Base-by-base conservation (phyloP, 2,797 vertebrate species). In the Picus viridis region DNA sequence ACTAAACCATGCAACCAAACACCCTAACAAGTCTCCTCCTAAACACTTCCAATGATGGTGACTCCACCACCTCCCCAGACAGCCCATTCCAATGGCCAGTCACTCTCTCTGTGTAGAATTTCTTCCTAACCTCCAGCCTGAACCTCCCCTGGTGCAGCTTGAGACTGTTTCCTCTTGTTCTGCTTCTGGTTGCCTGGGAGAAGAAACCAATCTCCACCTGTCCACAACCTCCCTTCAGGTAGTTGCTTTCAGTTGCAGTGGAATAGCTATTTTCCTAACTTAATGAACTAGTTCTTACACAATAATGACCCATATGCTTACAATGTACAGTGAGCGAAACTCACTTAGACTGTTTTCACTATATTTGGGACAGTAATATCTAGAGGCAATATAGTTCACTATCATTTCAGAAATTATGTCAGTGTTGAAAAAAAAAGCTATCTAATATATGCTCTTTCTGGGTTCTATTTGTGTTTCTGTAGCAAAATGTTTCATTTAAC, bases 381-480 rank as follows among this genome's bases (percentile, higher is more conserved):
- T 79, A 84, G 41, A 88, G 88, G 45, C 29, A 83, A 24, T 84
- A 85, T 26, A 84, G 12, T 72, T 92, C 77, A 53, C 5, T 16
- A 81, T 69, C 8, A 3, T 89, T 90, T 95, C 72, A 92, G 73
- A 81, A 93, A 80, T 13, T 16, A 80, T 86, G 29, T 75, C 77
- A 94, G 19, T 83, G 47, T 57, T 90, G 41, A 93, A 92, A 95
- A 94, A 39, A 39, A 65, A 10, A 2, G 3, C 18, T 78, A 51
- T 57, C 39, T 39, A 89, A 74, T 19, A 91, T 45, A 49, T 91
- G 57, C 1, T 85, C 36, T 65, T 88, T 65, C 69, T 88, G 18
- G 13, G 53, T 72, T 94, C 77, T 78, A 70, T 89, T 85, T 82
- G 47, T 82, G 11, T 88, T 92, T 93, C 67, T 30, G 47, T 89